Conservation (phyloP, 23 tunicate species). For the Halocynthia aurantium region DNA sequence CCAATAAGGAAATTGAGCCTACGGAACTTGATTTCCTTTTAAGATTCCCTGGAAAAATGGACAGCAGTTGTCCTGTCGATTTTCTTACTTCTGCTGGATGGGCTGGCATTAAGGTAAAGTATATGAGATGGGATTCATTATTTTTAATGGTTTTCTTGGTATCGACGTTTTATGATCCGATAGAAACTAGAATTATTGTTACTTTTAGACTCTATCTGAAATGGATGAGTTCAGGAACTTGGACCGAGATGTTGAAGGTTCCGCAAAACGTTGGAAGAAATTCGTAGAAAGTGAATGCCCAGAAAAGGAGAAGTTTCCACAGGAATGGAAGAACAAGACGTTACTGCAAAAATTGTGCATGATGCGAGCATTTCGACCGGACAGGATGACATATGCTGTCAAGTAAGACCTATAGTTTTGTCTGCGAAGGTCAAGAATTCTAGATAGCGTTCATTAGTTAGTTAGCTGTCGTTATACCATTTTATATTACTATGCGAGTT, state of each 20-base stretch:
- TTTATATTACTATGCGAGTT: no score
- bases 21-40: conserved; percentile 83
- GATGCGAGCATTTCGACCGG: conserved; percentile 98
- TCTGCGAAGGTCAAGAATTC: no score
- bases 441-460: no score
- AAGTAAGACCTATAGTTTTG: conserved; percentile 32
- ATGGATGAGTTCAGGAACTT: conserved; percentile 89
- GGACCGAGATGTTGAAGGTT: conserved; percentile 97
- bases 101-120: conserved; percentile 93
- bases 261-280: conserved; percentile 99
- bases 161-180: no score
- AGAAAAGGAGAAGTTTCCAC: conserved; percentile 98
- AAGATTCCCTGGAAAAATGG: conserved; percentile 95
- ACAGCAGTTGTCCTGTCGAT: conserved; percentile 74
- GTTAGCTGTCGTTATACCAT: no score
- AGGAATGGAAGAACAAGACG: conserved; percentile 99
- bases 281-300: conserved; percentile 99
- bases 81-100: conserved; percentile 89
- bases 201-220: conserved; percentile 78
- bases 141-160: no score
- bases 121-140: no score
- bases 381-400: conserved; percentile 99
- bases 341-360: conserved; percentile 94
- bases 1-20: conserved; percentile 64
- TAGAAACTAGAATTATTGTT: neutral